A percentile compares a stretch with the other conserved stretches of the same genome.
These are phyloP conservation scores for Marmota flaviventris DNA, from an alignment of 2,113 vertebrate species.

Conservation along the genomic window DNA sequence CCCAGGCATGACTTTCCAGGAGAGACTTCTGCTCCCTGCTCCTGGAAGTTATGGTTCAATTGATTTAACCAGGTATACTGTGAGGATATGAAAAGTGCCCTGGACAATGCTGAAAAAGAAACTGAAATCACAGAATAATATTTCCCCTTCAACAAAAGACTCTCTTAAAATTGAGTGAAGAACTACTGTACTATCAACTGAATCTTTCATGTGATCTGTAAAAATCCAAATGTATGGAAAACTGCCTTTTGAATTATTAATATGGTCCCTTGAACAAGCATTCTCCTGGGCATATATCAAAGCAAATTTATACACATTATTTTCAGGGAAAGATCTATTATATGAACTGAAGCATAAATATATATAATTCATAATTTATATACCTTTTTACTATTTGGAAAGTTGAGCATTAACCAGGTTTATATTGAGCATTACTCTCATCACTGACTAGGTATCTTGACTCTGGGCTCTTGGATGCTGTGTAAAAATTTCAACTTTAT, in stretches of 20 bases:
- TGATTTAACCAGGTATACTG: not conserved
- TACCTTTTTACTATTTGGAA: not conserved
- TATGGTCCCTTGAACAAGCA: not conserved
- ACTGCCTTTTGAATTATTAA: not conserved
- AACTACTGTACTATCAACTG: not conserved
- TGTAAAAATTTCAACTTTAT: not conserved
- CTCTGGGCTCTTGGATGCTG: not conserved
- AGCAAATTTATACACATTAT: not conserved
- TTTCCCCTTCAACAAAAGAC: not conserved
- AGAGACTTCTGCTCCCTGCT: not conserved
- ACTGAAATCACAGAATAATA: not conserved
- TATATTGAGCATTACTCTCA: not conserved
- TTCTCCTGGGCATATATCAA: not conserved
- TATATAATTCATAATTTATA: not conserved
- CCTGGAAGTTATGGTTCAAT: conserved; percentile 9
- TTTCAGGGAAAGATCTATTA: not conserved
- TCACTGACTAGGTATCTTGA: not conserved
- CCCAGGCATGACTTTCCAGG: not conserved
- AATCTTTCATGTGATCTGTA: not conserved
- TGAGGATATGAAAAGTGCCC: not conserved
- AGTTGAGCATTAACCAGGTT: not conserved
- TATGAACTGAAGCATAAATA: not conserved
- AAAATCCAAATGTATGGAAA: not conserved
- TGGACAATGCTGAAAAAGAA: conserved; percentile 42
- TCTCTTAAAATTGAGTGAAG: conserved; percentile 28